These are phyloP conservation scores for Etheostoma perlongum DNA, from an alignment of 2,797 vertebrate species.

Conservation along the genomic window DNA sequence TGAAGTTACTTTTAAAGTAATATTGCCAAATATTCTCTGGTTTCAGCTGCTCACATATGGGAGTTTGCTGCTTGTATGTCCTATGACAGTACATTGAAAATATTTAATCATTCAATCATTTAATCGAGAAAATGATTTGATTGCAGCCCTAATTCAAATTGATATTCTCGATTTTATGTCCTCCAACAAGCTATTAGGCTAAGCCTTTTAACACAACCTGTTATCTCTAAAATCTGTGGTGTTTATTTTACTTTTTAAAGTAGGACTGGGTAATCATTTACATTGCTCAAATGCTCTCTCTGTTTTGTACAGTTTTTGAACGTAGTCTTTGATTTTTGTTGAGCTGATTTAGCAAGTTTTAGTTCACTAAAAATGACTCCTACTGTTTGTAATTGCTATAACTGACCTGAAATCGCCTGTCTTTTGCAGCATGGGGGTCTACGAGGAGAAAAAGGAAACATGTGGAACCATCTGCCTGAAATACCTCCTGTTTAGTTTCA, in stretches of 20 bases:
- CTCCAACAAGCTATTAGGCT: background rate
- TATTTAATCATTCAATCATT: no score
- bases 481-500: conserved; percentile 95
- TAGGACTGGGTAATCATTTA: no score
- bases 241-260: background rate
- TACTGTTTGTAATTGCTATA: background rate
- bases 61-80: background rate
- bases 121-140: no score
- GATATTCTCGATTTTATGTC: background rate
- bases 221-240: background rate
- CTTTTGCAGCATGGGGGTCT: conserved; percentile 84
- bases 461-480: conserved; percentile 96
- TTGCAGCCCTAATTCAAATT: background rate
- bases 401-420: conserved; percentile 17
- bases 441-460: conserved; percentile 87
- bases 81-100: no score
- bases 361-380: background rate
- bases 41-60: background rate
- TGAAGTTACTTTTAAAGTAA: background rate
- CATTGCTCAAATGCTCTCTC: background rate
- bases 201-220: background rate
- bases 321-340: background rate
- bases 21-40: background rate
- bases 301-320: background rate
- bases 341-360: background rate